Evolutionary conservation across 1,140 invertebrate genomes (phyloP), one percentile per base, ranked within the genome.

Genomic region (Aporrectodea caliginosa): DNA sequence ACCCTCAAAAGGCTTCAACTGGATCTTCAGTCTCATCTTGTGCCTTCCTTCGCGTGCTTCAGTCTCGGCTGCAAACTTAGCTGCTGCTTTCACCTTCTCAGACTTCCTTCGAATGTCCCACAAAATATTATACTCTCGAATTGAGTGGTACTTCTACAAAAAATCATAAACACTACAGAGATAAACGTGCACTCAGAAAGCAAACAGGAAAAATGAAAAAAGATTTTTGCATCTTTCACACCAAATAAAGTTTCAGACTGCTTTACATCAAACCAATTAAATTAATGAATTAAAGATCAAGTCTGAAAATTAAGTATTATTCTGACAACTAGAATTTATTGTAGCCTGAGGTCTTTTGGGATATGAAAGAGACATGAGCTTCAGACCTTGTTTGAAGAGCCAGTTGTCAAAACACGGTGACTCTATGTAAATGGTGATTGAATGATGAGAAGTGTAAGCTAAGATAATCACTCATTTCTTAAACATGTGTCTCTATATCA

Each of bases 51-150:
- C 73, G 2, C 73, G 30, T 34, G 16, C 31, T 34, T 75, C 73
- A 14, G 32, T 35, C 31, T 2, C 16, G 2, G 31, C 73, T 33
- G 73, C 73, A 32, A 75, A 75, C 30, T 33, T 32, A 33, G 16
- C 34, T 34, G 73, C 73, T 14, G 16, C n/a, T 35, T 31, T 32
- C 16, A 34, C 34, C 34, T 75, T 75, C 34, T 22, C 73, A 2
- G 73, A 75, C 34, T 75, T 75, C 70, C n/a, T 2, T 72, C n/a
- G n/a, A 6, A 72, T 72, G 31, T 27, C n/a, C 70, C 70, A 72
- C 6, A 72, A 29, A 72, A 29, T 29, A 29, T 32, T 72, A 72
- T 72, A 72, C 31, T 72, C 31, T 14, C 12, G 6, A 32, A 32
- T 6, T 29, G n/a, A 27, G 27, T 72, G 70, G 31, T 14, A 72